Conservation (phyloP, 2,113 vertebrate genomes). For the Bujurquina vittata region DNA sequence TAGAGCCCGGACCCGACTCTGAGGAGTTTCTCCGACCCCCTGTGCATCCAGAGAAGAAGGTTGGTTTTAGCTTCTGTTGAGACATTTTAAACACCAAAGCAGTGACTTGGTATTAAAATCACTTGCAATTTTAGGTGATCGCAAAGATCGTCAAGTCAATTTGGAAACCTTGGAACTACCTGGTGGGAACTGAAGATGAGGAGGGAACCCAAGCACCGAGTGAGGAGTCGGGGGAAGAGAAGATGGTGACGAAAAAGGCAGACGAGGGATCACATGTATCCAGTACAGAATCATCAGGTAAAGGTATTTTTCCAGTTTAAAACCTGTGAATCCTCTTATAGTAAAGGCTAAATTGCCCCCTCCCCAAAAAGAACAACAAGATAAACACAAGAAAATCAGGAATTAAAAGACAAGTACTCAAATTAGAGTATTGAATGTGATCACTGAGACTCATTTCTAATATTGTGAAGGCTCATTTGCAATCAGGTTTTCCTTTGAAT, state of each 20-base stretch:
- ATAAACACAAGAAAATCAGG: not conserved
- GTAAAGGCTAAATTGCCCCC: not conserved
- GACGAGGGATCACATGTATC: conserved; percentile 1
- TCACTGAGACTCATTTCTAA: not conserved
- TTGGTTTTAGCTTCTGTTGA: not conserved
- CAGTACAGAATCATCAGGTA: conserved; percentile 46
- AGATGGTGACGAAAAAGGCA: not conserved
- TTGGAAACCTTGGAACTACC: conserved; percentile 79
- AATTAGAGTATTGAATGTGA: not conserved
- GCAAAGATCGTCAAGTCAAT: conserved; percentile 75
- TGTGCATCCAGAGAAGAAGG: conserved; percentile 70
- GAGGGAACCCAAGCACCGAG: conserved; percentile 28
- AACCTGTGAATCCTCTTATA: not conserved
- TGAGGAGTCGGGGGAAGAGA: conserved; percentile 3
- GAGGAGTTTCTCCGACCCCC: conserved; percentile 61
- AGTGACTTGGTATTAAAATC: not conserved
- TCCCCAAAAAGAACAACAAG: not conserved
- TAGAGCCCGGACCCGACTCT: conserved; percentile 61
- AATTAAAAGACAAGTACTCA: not conserved
- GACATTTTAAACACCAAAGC: not conserved
- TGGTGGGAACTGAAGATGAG: conserved; percentile 58
- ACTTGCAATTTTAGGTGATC: conserved; percentile 53
- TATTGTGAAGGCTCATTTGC: not conserved
- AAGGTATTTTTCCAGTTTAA: not conserved
- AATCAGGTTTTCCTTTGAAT: not conserved